Base-by-base conservation (phyloP, 2,888 invertebrate genomes). In the Nowickia ferox region DNA sequence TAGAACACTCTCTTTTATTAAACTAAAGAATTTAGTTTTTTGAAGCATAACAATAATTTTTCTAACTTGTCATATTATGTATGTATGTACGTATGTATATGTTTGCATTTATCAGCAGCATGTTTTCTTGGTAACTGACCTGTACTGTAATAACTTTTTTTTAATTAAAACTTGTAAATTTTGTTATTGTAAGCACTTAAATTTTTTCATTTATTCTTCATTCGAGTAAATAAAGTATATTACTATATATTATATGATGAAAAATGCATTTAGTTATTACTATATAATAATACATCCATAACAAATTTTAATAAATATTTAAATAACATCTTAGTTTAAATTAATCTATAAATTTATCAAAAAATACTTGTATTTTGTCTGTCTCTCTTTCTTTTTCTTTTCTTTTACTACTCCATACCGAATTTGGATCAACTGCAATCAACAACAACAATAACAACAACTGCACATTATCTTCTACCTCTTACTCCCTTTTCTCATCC, bases 301-400 rank as follows among this genome's bases (percentile, higher is more conserved):
- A 61, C 2, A 40, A 22, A 9, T 66, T 80, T 80, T 38, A 57
- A n/a, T 44, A 71, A 69, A 61, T 71, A 53, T 46, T 53, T 40
- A 59, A 53, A 46, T 72, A 48, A 61, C 4, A 75, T 63, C 15
- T 66, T 86, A 84, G 84, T 81, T 84, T 69, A 77, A 80, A 76
- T 51, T 84, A 76, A 86, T 86, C 76, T 87, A 87, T 87, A 88
- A 90, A 90, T 89, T 91, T 88, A 89, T 87, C 90, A 89, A 90
- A 89, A 89, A 89, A 89, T 91, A 91, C 91, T 91, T 91, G 91
- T 91, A 91, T 90, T 91, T 88, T 91, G 91, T 91, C 89, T 90
- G 89, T 91, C 87, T 87, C 84, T 88, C 83, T 87, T 77, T 87
- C 71, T 86, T 72, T 89, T 89, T 84, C 88, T 89, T 88, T 55